phyloP scores from a whole-genome alignment of 2,888 invertebrate genomes.

The Euproctis similis region DNA sequence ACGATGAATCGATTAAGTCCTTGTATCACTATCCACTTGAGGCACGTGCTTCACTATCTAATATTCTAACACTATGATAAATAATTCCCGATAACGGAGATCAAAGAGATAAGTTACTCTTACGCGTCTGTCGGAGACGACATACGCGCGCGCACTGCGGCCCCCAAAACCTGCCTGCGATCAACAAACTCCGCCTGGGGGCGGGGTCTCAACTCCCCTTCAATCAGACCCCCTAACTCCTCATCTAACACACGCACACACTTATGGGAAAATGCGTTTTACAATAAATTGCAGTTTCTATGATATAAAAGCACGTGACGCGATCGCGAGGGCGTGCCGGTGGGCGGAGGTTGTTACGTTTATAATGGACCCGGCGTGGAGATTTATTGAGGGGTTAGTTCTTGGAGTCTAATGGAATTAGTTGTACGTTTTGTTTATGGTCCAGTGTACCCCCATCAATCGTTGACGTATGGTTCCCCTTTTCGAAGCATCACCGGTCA shows the following conservation, averaged over 20 bases:
- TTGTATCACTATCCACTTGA: slow-evolving; percentile 32
- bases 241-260: slow-evolving; percentile 8
- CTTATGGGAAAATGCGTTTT: slow-evolving; percentile 39
- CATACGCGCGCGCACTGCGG: slow-evolving; percentile 44
- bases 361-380: slow-evolving; percentile 33
- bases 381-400: slow-evolving; percentile 53
- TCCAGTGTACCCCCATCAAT: slow-evolving; percentile 27
- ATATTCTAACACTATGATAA: no score
- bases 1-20: no score
- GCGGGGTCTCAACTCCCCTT: slow-evolving; percentile 8
- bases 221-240: slow-evolving; percentile 8
- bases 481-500: no score
- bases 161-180: slow-evolving; percentile 20
- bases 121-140: slow-evolving; percentile 35
- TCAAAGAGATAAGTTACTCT: slow-evolving; percentile 10
- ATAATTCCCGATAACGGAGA: slow-evolving; percentile 21
- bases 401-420: slow-evolving; percentile 59
- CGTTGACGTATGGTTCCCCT: no score
- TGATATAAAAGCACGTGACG: slow-evolving; percentile 17
- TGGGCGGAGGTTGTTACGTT: slow-evolving; percentile 19
- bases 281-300: slow-evolving; percentile 33
- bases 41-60: slow-evolving; percentile 19
- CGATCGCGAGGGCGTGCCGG: slow-evolving; percentile 15
- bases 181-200: slow-evolving; percentile 12
- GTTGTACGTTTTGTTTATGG: slow-evolving; percentile 47